These are phyloP conservation scores for Acheta domesticus DNA, from an alignment of 2,888 invertebrate species.

Conservation along the genomic window DNA sequence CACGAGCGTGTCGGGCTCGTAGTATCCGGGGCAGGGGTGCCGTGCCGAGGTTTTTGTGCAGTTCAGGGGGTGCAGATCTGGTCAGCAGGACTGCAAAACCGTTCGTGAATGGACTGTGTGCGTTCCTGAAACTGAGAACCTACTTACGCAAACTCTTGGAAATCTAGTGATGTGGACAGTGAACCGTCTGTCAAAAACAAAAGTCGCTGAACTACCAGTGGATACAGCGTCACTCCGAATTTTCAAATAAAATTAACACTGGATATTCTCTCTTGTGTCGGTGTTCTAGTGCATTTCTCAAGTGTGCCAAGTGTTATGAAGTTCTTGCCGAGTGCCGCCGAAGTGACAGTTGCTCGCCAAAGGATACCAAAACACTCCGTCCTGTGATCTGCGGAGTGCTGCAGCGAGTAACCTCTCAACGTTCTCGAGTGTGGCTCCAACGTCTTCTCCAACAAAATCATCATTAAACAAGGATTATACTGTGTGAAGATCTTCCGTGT, in stretches of 20 bases:
- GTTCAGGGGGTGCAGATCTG: neutral
- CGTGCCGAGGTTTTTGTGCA: neutral
- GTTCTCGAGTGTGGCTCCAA: neutral
- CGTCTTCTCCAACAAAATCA: neutral
- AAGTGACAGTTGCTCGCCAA: neutral
- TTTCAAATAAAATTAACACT: neutral
- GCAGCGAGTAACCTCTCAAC: neutral
- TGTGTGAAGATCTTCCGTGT: conserved; percentile 9
- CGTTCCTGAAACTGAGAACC: neutral
- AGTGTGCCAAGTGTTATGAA: neutral
- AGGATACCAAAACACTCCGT: conserved; percentile 9
- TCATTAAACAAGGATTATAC: conserved; percentile 2
- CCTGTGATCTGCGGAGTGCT: neutral
- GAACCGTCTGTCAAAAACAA: neutral
- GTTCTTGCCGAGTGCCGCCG: neutral
- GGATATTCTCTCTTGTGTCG: neutral
- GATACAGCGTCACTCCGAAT: neutral
- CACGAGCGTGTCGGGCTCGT: neutral
- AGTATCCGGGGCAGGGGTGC: neutral
- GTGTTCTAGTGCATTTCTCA: neutral
- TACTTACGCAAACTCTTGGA: neutral
- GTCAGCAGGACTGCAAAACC: neutral
- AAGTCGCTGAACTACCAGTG: no score
- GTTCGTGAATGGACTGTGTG: conserved; percentile 18
- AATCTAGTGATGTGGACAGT: neutral